Conservation (phyloP, 2,888 invertebrate genomes). For the Loripinus fragilis region DNA sequence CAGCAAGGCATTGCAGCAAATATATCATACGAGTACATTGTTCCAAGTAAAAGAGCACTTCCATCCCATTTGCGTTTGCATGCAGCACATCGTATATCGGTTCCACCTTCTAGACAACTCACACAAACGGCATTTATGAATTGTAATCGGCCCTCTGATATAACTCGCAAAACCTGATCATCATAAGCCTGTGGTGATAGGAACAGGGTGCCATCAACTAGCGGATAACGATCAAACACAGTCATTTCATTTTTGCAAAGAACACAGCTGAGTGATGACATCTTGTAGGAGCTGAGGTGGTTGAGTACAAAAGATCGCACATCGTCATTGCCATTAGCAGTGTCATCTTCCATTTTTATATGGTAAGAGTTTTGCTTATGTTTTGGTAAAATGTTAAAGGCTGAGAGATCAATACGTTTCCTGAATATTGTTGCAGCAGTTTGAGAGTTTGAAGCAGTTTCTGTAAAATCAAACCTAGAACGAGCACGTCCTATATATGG, state of each 20-base stretch:
- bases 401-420: conserved; percentile 96
- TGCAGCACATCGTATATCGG: conserved; percentile 81
- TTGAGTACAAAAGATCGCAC: conserved; percentile 98
- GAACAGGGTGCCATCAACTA: conserved; percentile 99
- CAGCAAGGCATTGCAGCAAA: conserved; percentile 99
- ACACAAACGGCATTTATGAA: conserved; percentile 97
- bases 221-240: conserved; percentile 98
- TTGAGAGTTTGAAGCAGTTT: conserved; percentile 38
- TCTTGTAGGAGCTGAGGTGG: conserved; percentile 95
- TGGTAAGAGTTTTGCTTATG: conserved; percentile 99
- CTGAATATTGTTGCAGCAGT: conserved; percentile 89
- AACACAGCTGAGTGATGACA: conserved; percentile 92
- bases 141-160: conserved; percentile 91
- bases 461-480: conserved; percentile 55
- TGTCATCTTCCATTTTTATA: conserved; percentile 99
- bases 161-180: conserved; percentile 83
- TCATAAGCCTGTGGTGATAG: conserved; percentile 96
- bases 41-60: conserved; percentile 95
- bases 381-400: conserved; percentile 89
- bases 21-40: conserved; percentile 99
- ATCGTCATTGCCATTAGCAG: conserved; percentile 99
- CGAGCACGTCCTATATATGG: conserved; percentile 47
- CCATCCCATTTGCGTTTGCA: conserved; percentile 87
- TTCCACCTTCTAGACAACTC: conserved; percentile 91
- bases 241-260: conserved; percentile 93